phyloP scores from a whole-genome alignment of 1,140 invertebrate genomes.

The Drosophila novamexicana region DNA sequence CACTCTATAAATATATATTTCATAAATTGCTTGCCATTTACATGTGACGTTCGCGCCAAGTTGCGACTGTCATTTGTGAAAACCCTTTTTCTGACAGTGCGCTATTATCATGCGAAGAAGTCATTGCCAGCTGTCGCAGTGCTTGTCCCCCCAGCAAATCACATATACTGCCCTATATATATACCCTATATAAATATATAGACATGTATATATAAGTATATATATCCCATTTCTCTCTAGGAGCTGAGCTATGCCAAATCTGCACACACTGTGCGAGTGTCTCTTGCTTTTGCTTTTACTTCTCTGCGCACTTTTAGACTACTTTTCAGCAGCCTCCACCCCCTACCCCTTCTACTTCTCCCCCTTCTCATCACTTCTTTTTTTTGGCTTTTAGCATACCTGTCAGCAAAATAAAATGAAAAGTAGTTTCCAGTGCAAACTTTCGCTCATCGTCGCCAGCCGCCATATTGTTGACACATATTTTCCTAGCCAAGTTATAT shows the following conservation, averaged over 20 bases:
- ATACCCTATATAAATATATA: neutral
- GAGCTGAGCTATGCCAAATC: constrained; percentile 29
- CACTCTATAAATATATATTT: constrained; percentile 75
- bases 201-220: neutral
- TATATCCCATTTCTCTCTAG: neutral
- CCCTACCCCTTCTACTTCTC: neutral
- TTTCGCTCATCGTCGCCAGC: constrained; percentile 67
- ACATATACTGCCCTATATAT: constrained; percentile 2
- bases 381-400: constrained; percentile 81
- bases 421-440: constrained; percentile 76
- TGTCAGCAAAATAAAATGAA: constrained; percentile 81
- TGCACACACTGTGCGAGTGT: constrained; percentile 29
- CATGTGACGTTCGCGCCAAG: constrained; percentile 65
- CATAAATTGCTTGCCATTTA: constrained; percentile 77
- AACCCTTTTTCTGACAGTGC: constrained; percentile 54
- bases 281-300: constrained; percentile 20
- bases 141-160: constrained; percentile 30
- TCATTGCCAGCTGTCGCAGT: constrained; percentile 77
- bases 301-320: constrained; percentile 52
- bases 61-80: constrained; percentile 68
- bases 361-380: constrained; percentile 4
- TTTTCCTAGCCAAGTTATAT: constrained; percentile 63
- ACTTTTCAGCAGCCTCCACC: constrained; percentile 28
- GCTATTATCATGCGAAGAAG: constrained; percentile 69
- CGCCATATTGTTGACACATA: constrained; percentile 79